Evolutionary conservation across 1,140 invertebrate genomes (phyloP), one percentile per base, ranked within the genome.

Genomic region (Nymphalis io): DNA sequence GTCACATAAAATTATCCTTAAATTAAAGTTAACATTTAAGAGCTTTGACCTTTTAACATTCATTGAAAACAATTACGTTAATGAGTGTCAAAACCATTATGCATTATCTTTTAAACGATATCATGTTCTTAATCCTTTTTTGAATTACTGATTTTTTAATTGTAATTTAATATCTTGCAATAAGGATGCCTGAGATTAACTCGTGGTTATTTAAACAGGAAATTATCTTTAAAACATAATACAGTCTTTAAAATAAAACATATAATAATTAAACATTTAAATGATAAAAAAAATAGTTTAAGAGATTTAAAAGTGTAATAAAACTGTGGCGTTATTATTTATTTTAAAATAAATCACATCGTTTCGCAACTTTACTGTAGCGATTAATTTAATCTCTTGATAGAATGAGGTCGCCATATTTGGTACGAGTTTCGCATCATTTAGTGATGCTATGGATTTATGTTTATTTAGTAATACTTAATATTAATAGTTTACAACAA

Each of bases 381-480:
- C 21, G 44, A 63, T 63, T 63, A 63, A 63, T 63, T 63, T 63
- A 48, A 33, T 39, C 16, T 63, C 46, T 63, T 63, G 60, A 53
- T 63, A 63, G 60, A 63, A 53, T 63, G 60, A 63, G 60, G 60
- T 63, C 60, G 16, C 18, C 27, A 62, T 62, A 53, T 62, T 62
- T 62, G 60, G 60, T 62, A 16, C 46, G 16, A 48, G 60, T 51
- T 39, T 62, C 60, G 64, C 57, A 48, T 59, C 55, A 51, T 51
- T 48, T 55, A 18, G 42, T 39, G 42, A 60, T 67, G 59, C 60
- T 60, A 51, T 60, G 27, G 27, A 59, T 59, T 51, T 20, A 20
- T n/a, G 12, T 51, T 27, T 8, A 48, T 61, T 61, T 27, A 48
- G 39, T 33, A 48, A 61, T 16, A 55, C 13, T 55, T 55, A 55